Conservation (phyloP, 2,888 invertebrate species). For the Lepetodrilus schrolli region DNA sequence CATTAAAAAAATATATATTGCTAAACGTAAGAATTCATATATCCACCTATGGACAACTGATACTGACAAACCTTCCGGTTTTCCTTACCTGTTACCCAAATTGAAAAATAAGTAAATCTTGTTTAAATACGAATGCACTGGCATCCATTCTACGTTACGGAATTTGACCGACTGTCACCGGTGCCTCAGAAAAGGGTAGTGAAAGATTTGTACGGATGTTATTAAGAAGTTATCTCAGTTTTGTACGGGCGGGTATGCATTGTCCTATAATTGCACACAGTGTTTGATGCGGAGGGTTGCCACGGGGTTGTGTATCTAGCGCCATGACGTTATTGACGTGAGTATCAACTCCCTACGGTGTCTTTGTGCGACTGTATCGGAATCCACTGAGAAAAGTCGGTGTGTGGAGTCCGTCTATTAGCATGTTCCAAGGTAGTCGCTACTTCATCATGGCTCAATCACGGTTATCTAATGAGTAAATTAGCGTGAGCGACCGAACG, state of each 20-base stretch:
- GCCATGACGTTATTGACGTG: constrained; percentile 20
- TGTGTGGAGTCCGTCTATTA: constrained; percentile 23
- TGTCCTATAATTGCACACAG: constrained; percentile 1
- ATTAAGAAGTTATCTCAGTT: constrained; percentile 3
- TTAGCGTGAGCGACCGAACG: constrained; percentile 19
- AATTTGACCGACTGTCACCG: too few species aligned
- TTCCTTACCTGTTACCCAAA: too few species aligned
- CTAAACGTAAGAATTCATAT: too few species aligned
- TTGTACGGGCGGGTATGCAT: not conserved
- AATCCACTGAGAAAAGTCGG: constrained; percentile 21
- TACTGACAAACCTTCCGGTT: too few species aligned
- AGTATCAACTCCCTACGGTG: constrained; percentile 14
- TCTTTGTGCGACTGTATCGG: constrained; percentile 23
- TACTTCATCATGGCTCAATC: constrained; percentile 21
- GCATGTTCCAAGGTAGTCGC: constrained; percentile 21
- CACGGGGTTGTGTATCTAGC: constrained; percentile 18
- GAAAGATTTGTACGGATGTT: not conserved
- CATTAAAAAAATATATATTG: too few species aligned
- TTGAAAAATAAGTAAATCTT: too few species aligned
- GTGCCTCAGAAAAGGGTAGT: too few species aligned
- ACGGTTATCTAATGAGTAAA: constrained; percentile 34
- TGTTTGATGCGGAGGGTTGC: constrained; percentile 10
- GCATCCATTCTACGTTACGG: too few species aligned
- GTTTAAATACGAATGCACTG: too few species aligned
- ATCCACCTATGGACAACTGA: too few species aligned